Conservation (phyloP, 2,888 invertebrate species). For the Pollenia griseotomentosa region DNA sequence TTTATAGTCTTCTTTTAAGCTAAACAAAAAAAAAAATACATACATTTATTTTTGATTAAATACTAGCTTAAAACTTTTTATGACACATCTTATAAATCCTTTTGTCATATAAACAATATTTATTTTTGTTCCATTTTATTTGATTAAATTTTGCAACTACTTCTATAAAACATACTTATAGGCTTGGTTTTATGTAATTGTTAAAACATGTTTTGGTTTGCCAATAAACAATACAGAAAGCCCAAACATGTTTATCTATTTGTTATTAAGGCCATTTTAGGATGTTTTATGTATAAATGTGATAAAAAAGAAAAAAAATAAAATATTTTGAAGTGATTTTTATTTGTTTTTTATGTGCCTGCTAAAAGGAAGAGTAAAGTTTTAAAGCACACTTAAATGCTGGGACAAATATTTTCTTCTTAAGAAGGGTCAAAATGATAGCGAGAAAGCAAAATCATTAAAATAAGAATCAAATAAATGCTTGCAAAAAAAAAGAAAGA, state of each 20-base stretch:
- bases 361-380: not conserved
- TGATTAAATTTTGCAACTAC: not conserved
- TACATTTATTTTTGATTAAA: not conserved
- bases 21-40: not conserved
- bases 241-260: not conserved
- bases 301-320: not conserved
- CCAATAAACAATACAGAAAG: slow-evolving; percentile 13
- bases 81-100: slow-evolving; percentile 16
- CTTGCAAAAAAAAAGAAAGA: not conserved
- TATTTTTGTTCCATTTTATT: slow-evolving; percentile 1
- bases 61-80: slow-evolving; percentile 17
- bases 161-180: slow-evolving; percentile 19
- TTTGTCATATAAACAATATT: slow-evolving; percentile 23
- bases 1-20: slow-evolving; percentile 16
- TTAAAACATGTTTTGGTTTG: slow-evolving; percentile 46
- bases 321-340: slow-evolving; percentile 4
- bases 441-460: not conserved
- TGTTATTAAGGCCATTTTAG: not conserved
- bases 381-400: not conserved
- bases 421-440: not conserved
- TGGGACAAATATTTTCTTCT: too few relatives aligned
- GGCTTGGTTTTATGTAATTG: slow-evolving; percentile 41
- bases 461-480: not conserved
- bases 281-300: not conserved
- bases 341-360: slow-evolving; percentile 20